Percentiles rank a stretch among this genome's conserved stretches.
phyloP scores from a whole-genome alignment of 2,888 invertebrate species.

The Nycteola revayana region DNA sequence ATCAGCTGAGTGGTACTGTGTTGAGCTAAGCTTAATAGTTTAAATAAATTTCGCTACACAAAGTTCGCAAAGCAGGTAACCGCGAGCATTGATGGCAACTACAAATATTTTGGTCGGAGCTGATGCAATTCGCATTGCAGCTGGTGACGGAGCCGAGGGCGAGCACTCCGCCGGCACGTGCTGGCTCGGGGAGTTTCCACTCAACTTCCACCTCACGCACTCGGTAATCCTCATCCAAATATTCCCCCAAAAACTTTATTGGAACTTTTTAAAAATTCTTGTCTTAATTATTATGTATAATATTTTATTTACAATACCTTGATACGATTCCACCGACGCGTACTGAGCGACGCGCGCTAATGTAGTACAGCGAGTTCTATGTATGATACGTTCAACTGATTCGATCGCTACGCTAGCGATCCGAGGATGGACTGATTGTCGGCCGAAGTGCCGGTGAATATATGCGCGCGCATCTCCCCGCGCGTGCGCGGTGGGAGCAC shows the following conservation, averaged over 20 bases:
- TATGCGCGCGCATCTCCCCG: constrained; percentile 75
- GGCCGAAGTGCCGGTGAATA: constrained; percentile 57
- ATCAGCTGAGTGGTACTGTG: too few relatives aligned
- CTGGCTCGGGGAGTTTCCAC: constrained; percentile 55
- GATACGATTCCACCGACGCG: constrained; percentile 33
- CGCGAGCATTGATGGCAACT: constrained; percentile 37
- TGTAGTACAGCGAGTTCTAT: constrained; percentile 35
- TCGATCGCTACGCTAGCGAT: constrained; percentile 52
- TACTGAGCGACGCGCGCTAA: constrained; percentile 42
- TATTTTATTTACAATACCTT: constrained; percentile 49
- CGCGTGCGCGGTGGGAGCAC: constrained; percentile 68
- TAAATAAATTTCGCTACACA: constrained; percentile 32
- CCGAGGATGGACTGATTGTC: constrained; percentile 65
- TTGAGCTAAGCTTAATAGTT: too few relatives aligned
- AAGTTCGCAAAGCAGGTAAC: constrained; percentile 49
- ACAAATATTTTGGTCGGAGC: constrained; percentile 38
- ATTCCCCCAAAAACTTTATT: constrained; percentile 20
- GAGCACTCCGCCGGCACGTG: constrained; percentile 50
- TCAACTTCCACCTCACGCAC: constrained; percentile 30
- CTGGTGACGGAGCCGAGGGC: constrained; percentile 29
- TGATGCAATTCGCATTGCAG: constrained; percentile 59
- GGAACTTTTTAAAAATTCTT: constrained; percentile 13
- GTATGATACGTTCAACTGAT: constrained; percentile 34
- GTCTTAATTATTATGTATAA: constrained; percentile 9
- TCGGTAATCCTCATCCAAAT: constrained; percentile 29